These are phyloP conservation scores for Cebus imitator DNA, from an alignment of 2,113 vertebrate genomes.

Conservation along the genomic window DNA sequence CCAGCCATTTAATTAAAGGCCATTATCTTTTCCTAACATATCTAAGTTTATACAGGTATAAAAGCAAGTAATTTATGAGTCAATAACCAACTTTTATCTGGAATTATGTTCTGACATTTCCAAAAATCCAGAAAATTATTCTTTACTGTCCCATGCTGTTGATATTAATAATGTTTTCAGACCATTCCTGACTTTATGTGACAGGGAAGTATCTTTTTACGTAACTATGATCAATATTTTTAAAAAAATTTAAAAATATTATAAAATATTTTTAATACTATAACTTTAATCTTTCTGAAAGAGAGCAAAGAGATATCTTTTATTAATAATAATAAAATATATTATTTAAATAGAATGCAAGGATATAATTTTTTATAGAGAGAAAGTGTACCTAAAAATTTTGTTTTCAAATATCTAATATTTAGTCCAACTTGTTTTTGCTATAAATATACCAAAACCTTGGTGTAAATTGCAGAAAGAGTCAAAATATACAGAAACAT, in stretches of 20 bases:
- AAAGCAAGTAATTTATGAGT: neutral
- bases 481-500: neutral
- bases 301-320: neutral
- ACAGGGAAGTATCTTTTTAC: neutral
- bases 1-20: neutral
- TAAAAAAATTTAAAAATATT: neutral
- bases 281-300: neutral
- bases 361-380: neutral
- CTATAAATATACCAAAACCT: neutral
- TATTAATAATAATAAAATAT: neutral
- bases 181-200: neutral
- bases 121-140: neutral
- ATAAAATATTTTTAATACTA: neutral
- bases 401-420: neutral
- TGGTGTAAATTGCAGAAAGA: constrained; percentile 33
- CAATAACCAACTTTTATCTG: neutral
- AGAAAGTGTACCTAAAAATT: neutral
- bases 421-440: neutral
- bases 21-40: neutral
- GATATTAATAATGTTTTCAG: neutral
- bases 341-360: neutral
- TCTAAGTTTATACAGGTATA: neutral
- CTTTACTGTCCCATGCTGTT: neutral
- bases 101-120: neutral
- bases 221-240: neutral